phyloP scores from a whole-genome alignment of 2,113 vertebrate species.

The Hypocryptadius cinnamomeus region DNA sequence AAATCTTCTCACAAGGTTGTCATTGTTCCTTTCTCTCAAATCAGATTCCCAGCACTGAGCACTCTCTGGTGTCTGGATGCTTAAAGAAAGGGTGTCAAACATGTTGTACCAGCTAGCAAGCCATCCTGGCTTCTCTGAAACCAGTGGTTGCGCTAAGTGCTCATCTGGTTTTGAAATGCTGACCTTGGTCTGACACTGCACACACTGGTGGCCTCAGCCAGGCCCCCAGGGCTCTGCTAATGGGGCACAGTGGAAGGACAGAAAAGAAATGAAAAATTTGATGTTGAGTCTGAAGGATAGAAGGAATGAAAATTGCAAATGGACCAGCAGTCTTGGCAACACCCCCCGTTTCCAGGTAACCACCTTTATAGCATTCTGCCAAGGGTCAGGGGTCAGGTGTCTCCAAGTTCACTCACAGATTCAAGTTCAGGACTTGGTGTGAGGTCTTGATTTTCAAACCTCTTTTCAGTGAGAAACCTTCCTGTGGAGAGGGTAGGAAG shows the following conservation, averaged over 20 bases:
- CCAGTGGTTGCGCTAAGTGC: background rate
- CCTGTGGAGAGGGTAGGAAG: background rate
- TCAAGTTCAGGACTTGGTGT: background rate
- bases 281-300: background rate
- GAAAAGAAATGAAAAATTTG: background rate
- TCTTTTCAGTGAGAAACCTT: background rate
- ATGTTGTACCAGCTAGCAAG: background rate
- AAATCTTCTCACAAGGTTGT: background rate
- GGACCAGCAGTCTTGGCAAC: background rate
- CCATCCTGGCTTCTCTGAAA: background rate
- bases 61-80: background rate
- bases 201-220: background rate
- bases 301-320: background rate
- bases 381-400: background rate
- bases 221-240: background rate
- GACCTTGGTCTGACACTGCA: background rate
- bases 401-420: background rate
- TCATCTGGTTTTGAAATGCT: background rate
- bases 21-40: background rate
- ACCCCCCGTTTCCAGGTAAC: background rate
- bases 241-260: background rate
- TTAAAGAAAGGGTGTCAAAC: background rate
- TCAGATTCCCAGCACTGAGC: background rate
- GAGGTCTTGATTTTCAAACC: background rate
- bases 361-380: background rate